phyloP scores from a whole-genome alignment of 35 echinoderm and acorn worm genomes.

The Apostichopus japonicus region DNA sequence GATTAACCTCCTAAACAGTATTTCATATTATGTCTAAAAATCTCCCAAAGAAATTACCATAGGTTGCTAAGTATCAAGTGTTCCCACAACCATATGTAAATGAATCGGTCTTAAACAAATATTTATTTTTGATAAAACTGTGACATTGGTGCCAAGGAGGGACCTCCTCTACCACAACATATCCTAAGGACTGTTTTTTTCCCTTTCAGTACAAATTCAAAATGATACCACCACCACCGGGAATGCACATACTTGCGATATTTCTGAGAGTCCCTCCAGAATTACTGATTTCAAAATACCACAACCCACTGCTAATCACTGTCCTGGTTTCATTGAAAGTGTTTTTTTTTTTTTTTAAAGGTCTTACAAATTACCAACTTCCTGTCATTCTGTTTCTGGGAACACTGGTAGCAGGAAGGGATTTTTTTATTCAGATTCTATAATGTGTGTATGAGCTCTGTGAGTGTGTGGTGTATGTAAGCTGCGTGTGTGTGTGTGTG shows the following conservation, averaged over 20 bases:
- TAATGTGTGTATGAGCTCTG: too few species aligned
- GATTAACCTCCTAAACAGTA: too few species aligned
- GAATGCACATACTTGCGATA: conserved; percentile 44
- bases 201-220: neutral
- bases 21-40: too few species aligned
- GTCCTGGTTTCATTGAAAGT: conserved; percentile 23
- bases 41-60: too few species aligned
- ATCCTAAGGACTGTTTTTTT: too few species aligned
- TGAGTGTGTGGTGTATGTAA: neutral
- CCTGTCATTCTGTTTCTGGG: conserved; percentile 13
- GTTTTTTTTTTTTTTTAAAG: neutral
- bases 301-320: conserved; percentile 15
- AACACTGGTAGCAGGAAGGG: neutral
- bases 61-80: too few species aligned
- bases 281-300: conserved; percentile 12
- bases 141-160: too few species aligned
- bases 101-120: too few species aligned
- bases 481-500: neutral
- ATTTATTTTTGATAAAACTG: too few species aligned
- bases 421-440: neutral
- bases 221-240: neutral
- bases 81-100: too few species aligned
- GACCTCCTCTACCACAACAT: too few species aligned
- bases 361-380: conserved; percentile 14
- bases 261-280: neutral